phyloP scores from a whole-genome alignment of 2,113 vertebrate genomes.

The Kryptolebias marmoratus region DNA sequence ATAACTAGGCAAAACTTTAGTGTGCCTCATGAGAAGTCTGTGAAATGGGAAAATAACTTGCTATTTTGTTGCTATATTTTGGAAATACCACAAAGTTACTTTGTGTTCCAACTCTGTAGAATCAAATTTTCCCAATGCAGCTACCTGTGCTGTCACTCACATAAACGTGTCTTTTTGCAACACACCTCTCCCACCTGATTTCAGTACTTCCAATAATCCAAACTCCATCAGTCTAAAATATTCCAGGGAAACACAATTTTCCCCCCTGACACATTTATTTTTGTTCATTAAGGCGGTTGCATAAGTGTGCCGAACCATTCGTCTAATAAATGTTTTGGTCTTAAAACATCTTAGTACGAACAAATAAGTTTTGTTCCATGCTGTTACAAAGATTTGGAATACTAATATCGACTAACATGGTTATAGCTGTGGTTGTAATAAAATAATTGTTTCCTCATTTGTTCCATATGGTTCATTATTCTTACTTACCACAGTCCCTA shows the following conservation, averaged over 20 bases:
- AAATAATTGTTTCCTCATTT: conserved; percentile 35
- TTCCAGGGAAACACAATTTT: not conserved
- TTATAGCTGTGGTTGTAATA: conserved; percentile 32
- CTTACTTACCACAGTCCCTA: conserved; percentile 28
- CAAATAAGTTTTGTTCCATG: not conserved
- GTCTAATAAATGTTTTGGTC: not conserved
- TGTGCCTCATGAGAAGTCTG: not conserved
- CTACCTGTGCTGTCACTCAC: not conserved
- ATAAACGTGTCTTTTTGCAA: not conserved
- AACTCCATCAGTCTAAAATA: not conserved
- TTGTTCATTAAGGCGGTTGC: not conserved
- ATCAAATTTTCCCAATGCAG: not conserved
- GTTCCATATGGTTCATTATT: conserved; percentile 50
- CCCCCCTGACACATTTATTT: not conserved
- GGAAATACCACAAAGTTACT: not conserved
- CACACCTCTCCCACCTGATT: not conserved
- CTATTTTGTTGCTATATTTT: conserved; percentile 2
- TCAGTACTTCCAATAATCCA: not conserved
- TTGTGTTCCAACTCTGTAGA: not conserved
- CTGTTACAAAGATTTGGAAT: conserved; percentile 1
- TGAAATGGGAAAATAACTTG: not conserved
- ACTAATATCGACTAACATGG: not conserved
- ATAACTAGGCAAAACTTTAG: not conserved
- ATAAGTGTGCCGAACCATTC: not conserved
- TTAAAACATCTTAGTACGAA: conserved; percentile 1